These are phyloP conservation scores for Harpagifer antarcticus DNA, from an alignment of 2,797 vertebrate genomes.

Conservation along the genomic window DNA sequence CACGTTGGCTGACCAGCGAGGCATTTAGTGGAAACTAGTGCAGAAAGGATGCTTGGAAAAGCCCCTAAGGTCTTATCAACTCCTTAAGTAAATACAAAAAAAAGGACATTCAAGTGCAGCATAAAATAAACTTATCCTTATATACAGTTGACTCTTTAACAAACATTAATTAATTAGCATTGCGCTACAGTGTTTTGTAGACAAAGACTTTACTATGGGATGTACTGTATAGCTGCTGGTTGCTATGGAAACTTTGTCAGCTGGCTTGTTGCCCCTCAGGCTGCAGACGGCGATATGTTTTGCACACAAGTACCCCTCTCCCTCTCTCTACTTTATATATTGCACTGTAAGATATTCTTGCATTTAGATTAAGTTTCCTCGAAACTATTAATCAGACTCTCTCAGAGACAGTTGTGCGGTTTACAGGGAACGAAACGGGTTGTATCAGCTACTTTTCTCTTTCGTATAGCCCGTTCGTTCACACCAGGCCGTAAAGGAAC, in stretches of 20 bases:
- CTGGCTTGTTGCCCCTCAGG: conserved; percentile 23
- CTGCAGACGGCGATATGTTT: conserved; percentile 14
- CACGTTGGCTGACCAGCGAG: neutral
- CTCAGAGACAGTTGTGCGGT: too few relatives aligned
- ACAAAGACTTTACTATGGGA: conserved; percentile 16
- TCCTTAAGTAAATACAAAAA: too few relatives aligned
- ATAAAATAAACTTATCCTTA: too few relatives aligned
- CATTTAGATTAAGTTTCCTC: neutral
- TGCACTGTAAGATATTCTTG: too few relatives aligned
- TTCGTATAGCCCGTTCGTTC: too few relatives aligned
- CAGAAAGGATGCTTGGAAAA: neutral
- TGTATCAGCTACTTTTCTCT: too few relatives aligned
- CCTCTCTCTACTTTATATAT: too few relatives aligned
- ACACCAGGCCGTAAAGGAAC: too few relatives aligned
- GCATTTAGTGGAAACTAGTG: neutral
- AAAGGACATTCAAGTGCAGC: too few relatives aligned
- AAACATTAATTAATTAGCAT: neutral
- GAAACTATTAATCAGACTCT: too few relatives aligned
- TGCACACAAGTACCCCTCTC: neutral
- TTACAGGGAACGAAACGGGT: too few relatives aligned
- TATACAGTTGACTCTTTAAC: too few relatives aligned
- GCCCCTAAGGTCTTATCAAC: neutral
- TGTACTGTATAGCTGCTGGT: conserved; percentile 14
- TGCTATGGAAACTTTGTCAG: conserved; percentile 36
- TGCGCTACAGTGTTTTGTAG: neutral